Evolutionary conservation across 2,113 vertebrate genomes (phyloP), one percentile per base, ranked within the genome.

Genomic region (Oostethus manadensis): DNA sequence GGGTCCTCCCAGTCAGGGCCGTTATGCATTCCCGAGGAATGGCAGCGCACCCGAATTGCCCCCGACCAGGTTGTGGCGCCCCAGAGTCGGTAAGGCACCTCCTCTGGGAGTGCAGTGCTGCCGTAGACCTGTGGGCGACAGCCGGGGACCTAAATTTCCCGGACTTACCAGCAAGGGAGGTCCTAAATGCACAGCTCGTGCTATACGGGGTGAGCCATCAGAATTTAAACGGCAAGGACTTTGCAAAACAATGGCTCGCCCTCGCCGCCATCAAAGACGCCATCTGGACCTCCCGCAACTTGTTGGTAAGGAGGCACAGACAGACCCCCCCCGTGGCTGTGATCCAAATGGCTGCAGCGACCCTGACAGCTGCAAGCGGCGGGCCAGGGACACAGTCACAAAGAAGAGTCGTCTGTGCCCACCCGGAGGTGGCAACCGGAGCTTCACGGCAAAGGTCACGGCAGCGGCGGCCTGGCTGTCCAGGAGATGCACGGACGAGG

Each of bases 271-370:
- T 70, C 8, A 63, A 58, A 40, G 60, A 70, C 11, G 26, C 54
- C 59, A 62, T 46, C 0, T 68, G 59, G 66, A 44, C 51, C 51
- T 69, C 59, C 53, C 62, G 53, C 45, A 69, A 69, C 38, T n/a
- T 69, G 66, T 35, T 69, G 66, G 66, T 42, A 47, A 63, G 54
- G 2, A 69, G 23, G 67, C 67, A 58, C 54, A 70, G 10, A 60
- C 56, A 57, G 66, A 69, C 60, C 66, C 42, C 55, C 29, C 56
- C 60, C 20, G 43, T 26, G 42, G 49, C 33, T 64, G 61, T 64
- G 68, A 20, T 55, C 56, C 17, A 13, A 1, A 64, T 54, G 56
- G 48, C 60, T 0, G 15, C 48, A 29, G 60, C 21, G 0, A 43
- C 49, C 3, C 33, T 40, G 47, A 9, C 0, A 4, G 45, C 55